Evolutionary conservation across 2,797 vertebrate species (phyloP).

Genomic region (Halcyon chelicuti): DNA sequence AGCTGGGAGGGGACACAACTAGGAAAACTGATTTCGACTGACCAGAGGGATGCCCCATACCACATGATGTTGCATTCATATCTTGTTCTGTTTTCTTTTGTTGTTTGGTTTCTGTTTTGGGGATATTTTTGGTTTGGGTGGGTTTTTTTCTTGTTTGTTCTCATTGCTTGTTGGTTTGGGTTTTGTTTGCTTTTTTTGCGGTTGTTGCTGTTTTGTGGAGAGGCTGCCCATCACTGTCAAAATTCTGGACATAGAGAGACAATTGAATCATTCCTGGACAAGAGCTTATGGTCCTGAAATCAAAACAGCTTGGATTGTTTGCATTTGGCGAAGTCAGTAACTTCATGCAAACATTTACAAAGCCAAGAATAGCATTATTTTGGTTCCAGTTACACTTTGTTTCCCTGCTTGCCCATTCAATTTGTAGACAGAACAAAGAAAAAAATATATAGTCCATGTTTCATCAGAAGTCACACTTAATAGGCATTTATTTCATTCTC

Average conservation of each 20-base stretch:
- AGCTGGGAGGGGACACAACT: too few species aligned
- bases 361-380: neutral
- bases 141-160: too few species aligned
- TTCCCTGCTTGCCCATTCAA: neutral
- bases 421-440: neutral
- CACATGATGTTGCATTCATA: neutral
- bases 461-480: neutral
- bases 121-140: neutral
- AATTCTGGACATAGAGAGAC: neutral
- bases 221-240: neutral
- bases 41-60: too few species aligned
- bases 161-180: neutral
- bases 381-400: neutral
- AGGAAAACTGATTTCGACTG: too few species aligned
- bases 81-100: neutral
- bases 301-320: neutral
- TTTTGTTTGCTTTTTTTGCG: neutral
- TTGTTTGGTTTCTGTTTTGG: neutral
- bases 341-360: neutral
- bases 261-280: neutral
- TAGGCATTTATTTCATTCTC: neutral
- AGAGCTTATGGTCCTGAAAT: neutral
- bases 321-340: neutral
- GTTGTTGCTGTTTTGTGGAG: neutral
- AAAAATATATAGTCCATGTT: neutral